Evolutionary conservation across 2,797 vertebrate genomes (phyloP), one percentile per base, ranked within the genome.

Genomic region (Parauchenoglanis ngamensis): DNA sequence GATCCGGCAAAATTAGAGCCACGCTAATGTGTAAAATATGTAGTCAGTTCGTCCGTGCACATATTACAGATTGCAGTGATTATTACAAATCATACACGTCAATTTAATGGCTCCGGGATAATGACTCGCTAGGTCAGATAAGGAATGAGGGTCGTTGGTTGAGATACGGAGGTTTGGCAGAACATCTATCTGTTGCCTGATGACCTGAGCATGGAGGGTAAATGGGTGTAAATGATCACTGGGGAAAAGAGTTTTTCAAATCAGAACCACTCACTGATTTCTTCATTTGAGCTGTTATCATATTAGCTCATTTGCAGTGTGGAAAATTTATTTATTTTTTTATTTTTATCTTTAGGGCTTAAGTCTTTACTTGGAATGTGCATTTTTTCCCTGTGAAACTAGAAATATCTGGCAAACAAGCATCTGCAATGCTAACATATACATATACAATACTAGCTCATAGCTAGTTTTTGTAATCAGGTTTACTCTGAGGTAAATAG

Each of bases 201-300:
- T 94, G 94, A 94, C 91, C 92, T 92, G 94, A 92, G 93, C 88
- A 85, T 92, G 31, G 19, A 70, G 92, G 94, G 92, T 95, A 40
- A 95, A 95, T 96, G 94, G 94, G 94, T 94, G 94, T 94, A 95
- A 95, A 96, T 95, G 94, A 94, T 95, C 95, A 94, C 94, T 94
- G 93, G 94, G 93, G 93, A 93, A 94, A 94, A 80, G 93, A 94
- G 94, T 94, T 93, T 57, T 78, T 78, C 79, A 52, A 68, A 49
- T 67, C n/a, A 15, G 35, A 19, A 46, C 13, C 59, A 63, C 59
- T 81, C 13, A 28, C 7, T 8, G 23, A 81, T 80, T 80, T 61
- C 78, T 80, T 80, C 21, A 8, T 63, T 17, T 63, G 59, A n/a
- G 23, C 23, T 46, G 13, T n/a, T 46, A 15, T 35, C 59, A 6